Conservation (phyloP, 2,888 invertebrate species). For the Epicampocera succincta region DNA sequence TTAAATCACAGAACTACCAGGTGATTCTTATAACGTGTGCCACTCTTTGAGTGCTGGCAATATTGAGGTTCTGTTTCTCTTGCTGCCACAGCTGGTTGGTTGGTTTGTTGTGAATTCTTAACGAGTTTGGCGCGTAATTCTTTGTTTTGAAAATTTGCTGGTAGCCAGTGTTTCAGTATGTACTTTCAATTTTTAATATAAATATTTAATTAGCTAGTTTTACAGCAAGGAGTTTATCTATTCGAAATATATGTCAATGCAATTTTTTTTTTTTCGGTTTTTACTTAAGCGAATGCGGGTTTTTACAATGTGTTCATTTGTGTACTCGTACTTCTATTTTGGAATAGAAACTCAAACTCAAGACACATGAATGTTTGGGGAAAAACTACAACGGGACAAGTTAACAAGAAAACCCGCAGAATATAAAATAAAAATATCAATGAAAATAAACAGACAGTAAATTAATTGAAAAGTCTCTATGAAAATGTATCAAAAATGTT, state of each 20-base stretch:
- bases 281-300: constrained; percentile 40
- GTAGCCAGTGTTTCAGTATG: constrained; percentile 17
- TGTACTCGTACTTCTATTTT: constrained; percentile 12
- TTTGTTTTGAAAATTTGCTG: constrained; percentile 17
- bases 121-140: constrained; percentile 42
- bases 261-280: constrained; percentile 40
- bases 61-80: constrained; percentile 22
- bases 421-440: background rate
- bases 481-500: too few species aligned
- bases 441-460: background rate
- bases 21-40: constrained; percentile 58
- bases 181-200: constrained; percentile 30
- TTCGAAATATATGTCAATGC: constrained; percentile 52
- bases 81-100: constrained; percentile 39
- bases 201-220: constrained; percentile 31
- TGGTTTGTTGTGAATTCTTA: constrained; percentile 1
- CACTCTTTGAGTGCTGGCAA: constrained; percentile 26
- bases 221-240: constrained; percentile 41
- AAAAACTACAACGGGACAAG: constrained; percentile 18
- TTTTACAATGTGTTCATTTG: background rate
- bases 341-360: constrained; percentile 17
- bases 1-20: constrained; percentile 64
- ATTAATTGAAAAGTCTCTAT: too few species aligned
- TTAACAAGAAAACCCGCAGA: constrained; percentile 50
- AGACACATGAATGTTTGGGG: constrained; percentile 7